Base-by-base conservation (phyloP, 2,113 vertebrate genomes). In the Brienomyrus longianalis region DNA sequence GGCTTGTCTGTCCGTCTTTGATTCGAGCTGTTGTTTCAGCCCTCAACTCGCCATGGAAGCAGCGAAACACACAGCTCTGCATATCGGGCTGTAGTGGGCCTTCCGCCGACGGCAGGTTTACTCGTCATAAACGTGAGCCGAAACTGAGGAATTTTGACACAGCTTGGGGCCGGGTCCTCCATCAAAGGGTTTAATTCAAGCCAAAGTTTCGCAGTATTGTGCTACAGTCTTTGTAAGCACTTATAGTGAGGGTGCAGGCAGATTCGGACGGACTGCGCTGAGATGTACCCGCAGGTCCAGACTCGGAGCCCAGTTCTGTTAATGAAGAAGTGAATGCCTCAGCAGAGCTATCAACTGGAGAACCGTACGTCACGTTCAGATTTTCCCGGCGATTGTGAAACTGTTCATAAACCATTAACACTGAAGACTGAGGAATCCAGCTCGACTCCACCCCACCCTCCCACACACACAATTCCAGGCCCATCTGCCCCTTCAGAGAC, bases 181-280 rank as follows among this genome's bases (percentile, higher is more conserved):
- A 90, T 90, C 91, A 91, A 93, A 93, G 91, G 89, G 87, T 93
- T 94, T 93, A 94, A 94, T 96, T 94, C 93, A 93, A 93, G 93
- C 91, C 52, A 89, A 89, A 48, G n/a, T 77, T 89, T 83, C 93
- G 94, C 93, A 94, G 90, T 87, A 93, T 90, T 87, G 92, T 92
- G 90, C 91, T 90, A 86, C 39, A 90, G 91, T 93, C 92, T 92
- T 92, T 91, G 94, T 95, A 93, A 95, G 95, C 95, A 94, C 50
- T 92, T 95, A 94, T 95, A 94, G 91, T 93, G 90, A 95, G 94
- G 93, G 95, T 95, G 92, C 92, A 91, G 89, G 94, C 94, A 95
- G 86, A 93, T 93, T 90, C 91, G 86, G 92, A 91, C 48, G 45
- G 51, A 19, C 83, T 86, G 47, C 13, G 6, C 23, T 10, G 83